Conservation (phyloP, 2,797 vertebrate species). For the Pagetopsis macropterus region DNA sequence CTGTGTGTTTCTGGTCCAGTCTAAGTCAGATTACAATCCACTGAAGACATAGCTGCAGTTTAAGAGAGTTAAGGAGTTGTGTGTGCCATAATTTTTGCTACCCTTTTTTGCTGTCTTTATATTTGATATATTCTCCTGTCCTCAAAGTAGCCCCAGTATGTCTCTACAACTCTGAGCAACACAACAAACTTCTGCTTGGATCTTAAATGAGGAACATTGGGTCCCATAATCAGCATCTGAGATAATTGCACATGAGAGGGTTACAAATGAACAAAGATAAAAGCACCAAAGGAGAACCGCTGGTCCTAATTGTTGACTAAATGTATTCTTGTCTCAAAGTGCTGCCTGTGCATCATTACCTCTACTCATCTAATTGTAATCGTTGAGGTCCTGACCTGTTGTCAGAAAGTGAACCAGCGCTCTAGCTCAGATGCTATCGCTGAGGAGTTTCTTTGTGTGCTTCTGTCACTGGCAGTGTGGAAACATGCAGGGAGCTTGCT, state of each 20-base stretch:
- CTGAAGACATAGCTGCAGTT: constrained; percentile 12
- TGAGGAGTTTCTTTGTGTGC: constrained; percentile 35
- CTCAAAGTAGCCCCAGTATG: constrained; percentile 7
- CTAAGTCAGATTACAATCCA: constrained; percentile 1
- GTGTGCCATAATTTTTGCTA: constrained; percentile 20
- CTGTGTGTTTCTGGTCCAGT: not conserved
- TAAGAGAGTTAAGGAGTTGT: constrained; percentile 16
- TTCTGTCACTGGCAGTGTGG: constrained; percentile 43
- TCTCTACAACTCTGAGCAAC: constrained; percentile 2
- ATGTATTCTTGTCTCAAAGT: constrained; percentile 17
- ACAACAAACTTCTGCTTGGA: not conserved
- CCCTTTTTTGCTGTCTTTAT: not conserved
- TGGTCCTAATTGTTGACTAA: constrained; percentile 5
- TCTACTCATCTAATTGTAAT: constrained; percentile 7
- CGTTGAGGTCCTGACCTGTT: constrained; percentile 37
- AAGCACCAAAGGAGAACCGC: not conserved
- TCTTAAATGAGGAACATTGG: constrained; percentile 1
- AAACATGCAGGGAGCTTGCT: constrained; percentile 44
- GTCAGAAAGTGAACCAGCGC: constrained; percentile 28
- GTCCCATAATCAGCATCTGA: constrained; percentile 15
- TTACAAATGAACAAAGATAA: not conserved
- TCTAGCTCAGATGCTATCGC: constrained; percentile 23
- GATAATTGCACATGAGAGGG: not conserved
- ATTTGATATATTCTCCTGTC: constrained; percentile 11
- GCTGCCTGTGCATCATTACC: constrained; percentile 22